phyloP scores from a whole-genome alignment of 2,797 vertebrate species.

The Telmatherina bonti region DNA sequence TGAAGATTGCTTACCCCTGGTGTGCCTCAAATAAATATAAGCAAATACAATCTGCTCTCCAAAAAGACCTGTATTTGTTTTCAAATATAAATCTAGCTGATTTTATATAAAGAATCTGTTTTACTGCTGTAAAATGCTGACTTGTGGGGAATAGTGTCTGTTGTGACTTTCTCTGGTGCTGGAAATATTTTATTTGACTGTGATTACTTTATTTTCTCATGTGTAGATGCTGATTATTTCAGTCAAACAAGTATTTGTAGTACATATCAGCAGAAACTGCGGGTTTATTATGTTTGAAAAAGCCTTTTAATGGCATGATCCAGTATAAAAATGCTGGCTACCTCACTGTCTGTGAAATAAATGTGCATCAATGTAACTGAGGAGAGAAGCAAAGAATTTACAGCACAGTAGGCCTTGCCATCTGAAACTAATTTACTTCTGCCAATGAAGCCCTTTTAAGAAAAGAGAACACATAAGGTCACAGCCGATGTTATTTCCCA shows the following conservation, averaged over 20 bases:
- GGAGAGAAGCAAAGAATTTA: slow-evolving; percentile 4
- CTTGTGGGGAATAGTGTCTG: neutral
- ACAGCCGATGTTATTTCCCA: slow-evolving; percentile 20
- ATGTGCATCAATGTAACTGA: neutral
- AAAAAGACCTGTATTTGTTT: slow-evolving; percentile 16
- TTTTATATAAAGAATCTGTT: neutral
- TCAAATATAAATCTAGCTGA: slow-evolving; percentile 2
- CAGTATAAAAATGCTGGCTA: neutral
- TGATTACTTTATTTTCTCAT: slow-evolving; percentile 24
- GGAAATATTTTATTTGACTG: slow-evolving; percentile 35
- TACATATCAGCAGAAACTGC: neutral
- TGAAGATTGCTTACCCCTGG: slow-evolving; percentile 14
- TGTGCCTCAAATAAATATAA: neutral
- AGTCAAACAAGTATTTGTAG: neutral
- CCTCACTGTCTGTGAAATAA: neutral
- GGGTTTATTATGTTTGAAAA: slow-evolving; percentile 6
- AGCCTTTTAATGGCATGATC: neutral
- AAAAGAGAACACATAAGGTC: slow-evolving; percentile 6
- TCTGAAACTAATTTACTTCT: slow-evolving; percentile 47
- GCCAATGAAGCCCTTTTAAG: slow-evolving; percentile 13
- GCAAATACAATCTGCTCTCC: slow-evolving; percentile 21
- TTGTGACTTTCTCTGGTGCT: neutral
- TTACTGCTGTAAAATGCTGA: neutral
- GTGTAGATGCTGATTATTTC: slow-evolving; percentile 12
- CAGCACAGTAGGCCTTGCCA: slow-evolving; percentile 27